These are phyloP conservation scores for Pocota personata DNA, from an alignment of 2,888 invertebrate genomes.

Conservation along the genomic window DNA sequence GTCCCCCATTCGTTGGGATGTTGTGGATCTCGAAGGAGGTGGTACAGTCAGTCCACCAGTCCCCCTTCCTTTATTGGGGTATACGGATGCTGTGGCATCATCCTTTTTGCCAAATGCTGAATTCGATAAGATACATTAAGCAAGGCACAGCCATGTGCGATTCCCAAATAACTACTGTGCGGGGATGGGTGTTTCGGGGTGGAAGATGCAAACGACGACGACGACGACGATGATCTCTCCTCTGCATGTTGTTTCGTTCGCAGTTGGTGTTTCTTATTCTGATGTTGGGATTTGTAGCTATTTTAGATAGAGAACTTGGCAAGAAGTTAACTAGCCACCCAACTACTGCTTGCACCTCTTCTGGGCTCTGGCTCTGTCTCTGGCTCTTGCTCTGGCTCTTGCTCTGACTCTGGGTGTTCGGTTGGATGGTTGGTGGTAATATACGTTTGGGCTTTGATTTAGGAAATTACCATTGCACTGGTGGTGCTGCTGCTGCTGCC, in stretches of 20 bases:
- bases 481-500: slow-evolving; percentile 44
- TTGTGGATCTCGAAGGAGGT: slow-evolving; percentile 65
- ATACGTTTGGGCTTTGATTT: slow-evolving; percentile 63
- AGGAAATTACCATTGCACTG: slow-evolving; percentile 64
- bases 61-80: background rate
- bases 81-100: slow-evolving; percentile 49
- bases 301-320: slow-evolving; percentile 73
- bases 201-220: slow-evolving; percentile 27
- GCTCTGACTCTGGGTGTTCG: slow-evolving; percentile 1
- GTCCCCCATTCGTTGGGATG: slow-evolving; percentile 67
- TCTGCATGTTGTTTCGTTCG: slow-evolving; percentile 57
- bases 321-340: slow-evolving; percentile 72
- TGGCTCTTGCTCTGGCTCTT: too few relatives aligned
- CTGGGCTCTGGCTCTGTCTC: background rate
- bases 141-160: slow-evolving; percentile 74
- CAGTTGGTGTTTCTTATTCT: slow-evolving; percentile 71
- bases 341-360: slow-evolving; percentile 35
- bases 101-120: slow-evolving; percentile 75
- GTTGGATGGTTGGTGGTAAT: slow-evolving; percentile 8
- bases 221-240: slow-evolving; percentile 49
- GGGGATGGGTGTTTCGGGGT: slow-evolving; percentile 47
- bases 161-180: slow-evolving; percentile 75
- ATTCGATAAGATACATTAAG: slow-evolving; percentile 75
- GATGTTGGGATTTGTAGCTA: slow-evolving; percentile 74
- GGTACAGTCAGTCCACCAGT: slow-evolving; percentile 53